These are phyloP conservation scores for Disparrhopalites patrizii DNA, from an alignment of 2,888 invertebrate genomes.

Conservation along the genomic window DNA sequence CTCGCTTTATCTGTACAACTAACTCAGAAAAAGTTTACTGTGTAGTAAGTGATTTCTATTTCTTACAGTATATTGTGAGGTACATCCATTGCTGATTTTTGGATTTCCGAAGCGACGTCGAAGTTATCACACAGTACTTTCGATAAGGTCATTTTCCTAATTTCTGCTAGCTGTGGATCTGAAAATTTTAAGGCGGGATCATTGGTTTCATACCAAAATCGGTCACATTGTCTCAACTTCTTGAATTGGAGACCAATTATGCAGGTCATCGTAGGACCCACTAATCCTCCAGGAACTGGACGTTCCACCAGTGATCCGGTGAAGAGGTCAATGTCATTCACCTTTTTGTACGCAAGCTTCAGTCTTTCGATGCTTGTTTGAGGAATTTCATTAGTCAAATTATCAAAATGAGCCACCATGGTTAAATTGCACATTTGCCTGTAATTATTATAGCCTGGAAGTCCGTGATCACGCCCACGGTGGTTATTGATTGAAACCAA, in stretches of 20 bases:
- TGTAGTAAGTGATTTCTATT: conserved; percentile 54
- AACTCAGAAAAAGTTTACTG: conserved; percentile 1
- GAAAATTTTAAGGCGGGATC: conserved; percentile 73
- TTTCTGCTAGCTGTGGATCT: conserved; percentile 79
- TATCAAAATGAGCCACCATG: conserved; percentile 77
- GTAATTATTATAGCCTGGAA: conserved; percentile 85
- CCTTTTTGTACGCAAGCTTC: conserved; percentile 64
- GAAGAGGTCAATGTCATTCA: conserved; percentile 94
- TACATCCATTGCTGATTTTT: conserved; percentile 82
- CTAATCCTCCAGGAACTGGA: conserved; percentile 81
- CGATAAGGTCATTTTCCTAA: conserved; percentile 78
- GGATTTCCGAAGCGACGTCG: conserved; percentile 78
- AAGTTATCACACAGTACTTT: conserved; percentile 86
- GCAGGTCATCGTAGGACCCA: conserved; percentile 88
- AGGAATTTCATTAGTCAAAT: conserved; percentile 79
- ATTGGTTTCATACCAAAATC: conserved; percentile 91
- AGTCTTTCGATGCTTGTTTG: conserved; percentile 59
- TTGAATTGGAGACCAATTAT: conserved; percentile 93
- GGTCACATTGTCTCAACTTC: conserved; percentile 84
- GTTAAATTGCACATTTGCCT: conserved; percentile 84
- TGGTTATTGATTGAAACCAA: conserved; percentile 87
- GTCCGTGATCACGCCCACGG: conserved; percentile 60
- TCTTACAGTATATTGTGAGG: conserved; percentile 64
- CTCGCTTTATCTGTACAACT: too few species aligned
- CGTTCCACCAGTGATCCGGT: conserved; percentile 89